phyloP scores from a whole-genome alignment of 2,888 invertebrate genomes.

The Orchestes rusci region DNA sequence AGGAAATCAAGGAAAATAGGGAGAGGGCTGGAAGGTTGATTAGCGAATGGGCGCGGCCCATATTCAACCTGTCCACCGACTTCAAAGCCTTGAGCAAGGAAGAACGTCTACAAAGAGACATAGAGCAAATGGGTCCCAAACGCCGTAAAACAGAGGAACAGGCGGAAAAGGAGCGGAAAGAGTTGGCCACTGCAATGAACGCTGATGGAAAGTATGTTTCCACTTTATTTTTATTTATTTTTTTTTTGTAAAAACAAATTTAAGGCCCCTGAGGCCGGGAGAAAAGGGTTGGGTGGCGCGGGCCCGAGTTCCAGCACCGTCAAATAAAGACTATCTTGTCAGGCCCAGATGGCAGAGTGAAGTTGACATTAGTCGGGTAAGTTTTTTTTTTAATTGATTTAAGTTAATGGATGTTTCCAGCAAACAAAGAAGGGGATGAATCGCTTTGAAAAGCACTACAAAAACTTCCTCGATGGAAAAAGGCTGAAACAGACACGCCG shows the following conservation, averaged over 20 bases:
- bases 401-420: conserved; percentile 43
- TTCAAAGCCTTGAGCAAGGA: conserved; percentile 88
- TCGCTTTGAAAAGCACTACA: conserved; percentile 87
- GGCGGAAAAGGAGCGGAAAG: conserved; percentile 47
- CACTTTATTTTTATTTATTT: neutral
- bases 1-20: conserved; percentile 89
- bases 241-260: conserved; percentile 13
- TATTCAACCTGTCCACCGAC: conserved; percentile 91
- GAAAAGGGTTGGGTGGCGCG: conserved; percentile 93
- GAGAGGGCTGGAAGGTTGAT: conserved; percentile 87
- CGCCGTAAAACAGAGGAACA: conserved; percentile 47
- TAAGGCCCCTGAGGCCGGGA: conserved; percentile 75
- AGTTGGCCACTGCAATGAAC: conserved; percentile 58
- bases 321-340: conserved; percentile 93
- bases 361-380: conserved; percentile 73
- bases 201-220: conserved; percentile 51
- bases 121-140: conserved; percentile 71
- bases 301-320: conserved; percentile 90
- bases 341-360: conserved; percentile 89
- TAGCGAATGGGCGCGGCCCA: conserved; percentile 96
- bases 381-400: conserved; percentile 31
- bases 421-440: conserved; percentile 76
- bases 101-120: conserved; percentile 88
- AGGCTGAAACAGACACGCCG: conserved; percentile 68
- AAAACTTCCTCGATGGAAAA: conserved; percentile 82